Conservation (phyloP, 2,888 invertebrate genomes). For the Cistogaster globosa region DNA sequence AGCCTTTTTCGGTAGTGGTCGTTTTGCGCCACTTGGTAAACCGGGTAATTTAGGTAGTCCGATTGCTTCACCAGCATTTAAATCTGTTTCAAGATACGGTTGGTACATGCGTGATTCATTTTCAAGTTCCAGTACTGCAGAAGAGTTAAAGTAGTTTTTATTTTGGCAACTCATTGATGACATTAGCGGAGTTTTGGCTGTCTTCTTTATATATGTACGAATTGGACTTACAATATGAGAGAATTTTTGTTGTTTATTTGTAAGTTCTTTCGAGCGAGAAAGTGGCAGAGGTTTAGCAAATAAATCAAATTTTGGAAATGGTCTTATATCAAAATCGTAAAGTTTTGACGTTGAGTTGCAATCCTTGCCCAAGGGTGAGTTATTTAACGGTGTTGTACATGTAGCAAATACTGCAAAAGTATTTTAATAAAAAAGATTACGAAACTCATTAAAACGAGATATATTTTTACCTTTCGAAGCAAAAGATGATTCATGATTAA, state of each 20-base stretch:
- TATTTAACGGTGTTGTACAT: slow-evolving; percentile 41
- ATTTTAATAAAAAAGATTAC: neutral
- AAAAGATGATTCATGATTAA: neutral
- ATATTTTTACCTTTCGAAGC: slow-evolving; percentile 60
- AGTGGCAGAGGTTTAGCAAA: slow-evolving; percentile 74
- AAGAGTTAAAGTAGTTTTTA: slow-evolving; percentile 71
- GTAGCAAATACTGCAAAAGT: slow-evolving; percentile 20
- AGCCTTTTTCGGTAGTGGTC: slow-evolving; percentile 80
- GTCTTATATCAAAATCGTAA: slow-evolving; percentile 72
- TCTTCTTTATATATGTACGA: slow-evolving; percentile 82
- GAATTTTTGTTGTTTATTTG: slow-evolving; percentile 74
- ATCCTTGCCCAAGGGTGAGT: slow-evolving; percentile 16
- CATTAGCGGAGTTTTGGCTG: slow-evolving; percentile 80
- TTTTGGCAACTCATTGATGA: slow-evolving; percentile 76
- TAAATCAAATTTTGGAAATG: slow-evolving; percentile 73
- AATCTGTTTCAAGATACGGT: slow-evolving; percentile 53
- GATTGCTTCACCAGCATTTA: neutral
- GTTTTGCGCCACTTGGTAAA: slow-evolving; percentile 25
- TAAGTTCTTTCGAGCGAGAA: slow-evolving; percentile 68
- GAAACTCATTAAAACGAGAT: neutral
- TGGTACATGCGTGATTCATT: slow-evolving; percentile 76
- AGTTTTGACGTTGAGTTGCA: slow-evolving; percentile 40
- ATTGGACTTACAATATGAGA: slow-evolving; percentile 82
- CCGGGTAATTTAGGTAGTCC: slow-evolving; percentile 36
- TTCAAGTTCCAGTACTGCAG: slow-evolving; percentile 77